Evolutionary conservation across 2,113 vertebrate species (phyloP), one percentile per base, ranked within the genome.

Genomic region (Lucifuga dentata): DNA sequence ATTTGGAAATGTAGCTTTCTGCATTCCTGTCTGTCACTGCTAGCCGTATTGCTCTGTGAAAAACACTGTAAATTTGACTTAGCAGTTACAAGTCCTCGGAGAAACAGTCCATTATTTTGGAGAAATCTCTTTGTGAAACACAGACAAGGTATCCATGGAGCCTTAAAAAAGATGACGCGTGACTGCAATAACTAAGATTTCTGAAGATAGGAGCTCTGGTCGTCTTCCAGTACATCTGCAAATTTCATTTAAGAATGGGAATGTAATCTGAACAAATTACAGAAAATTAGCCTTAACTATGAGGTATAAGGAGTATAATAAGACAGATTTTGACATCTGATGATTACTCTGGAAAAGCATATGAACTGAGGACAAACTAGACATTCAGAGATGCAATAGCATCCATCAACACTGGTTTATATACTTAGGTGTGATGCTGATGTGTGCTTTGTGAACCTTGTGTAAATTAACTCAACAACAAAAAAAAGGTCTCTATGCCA

Each of bases 51-150:
- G 76, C 65, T 11, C 67, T 62, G 38, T 81, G 68, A 57, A 81
- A 71, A 79, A 75, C 80, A 76, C 78, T 76, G 68, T 66, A 77
- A 79, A 77, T 84, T 77, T 88, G 83, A 70, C 84, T 76, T 65
- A 12, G 62, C 65, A 44, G 69, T 68, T 68, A 59, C 39, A 19
- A 84, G 65, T 87, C 73, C 73, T 82, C 80, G 82, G 65, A 72
- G 70, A 51, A 57, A 52, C 66, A 74, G 78, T 80, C 68, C 73
- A 83, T 80, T 64, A 76, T 85, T 83, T 75, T 75, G 74, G 73
- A 86, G 81, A 81, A 87, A 85, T 84, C 81, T 60, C 76, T 82
- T 86, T 81, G 3, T 29, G 26, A 29, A 29, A 29, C 26, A 29
- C 26, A 5, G 56, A 24, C 9, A 41, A 19, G 19, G 17, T 40